Percentiles rank a stretch among this genome's conserved stretches.
Conservation (phyloP, 2,113 vertebrate genomes). For the Thryonomys swinderianus region DNA sequence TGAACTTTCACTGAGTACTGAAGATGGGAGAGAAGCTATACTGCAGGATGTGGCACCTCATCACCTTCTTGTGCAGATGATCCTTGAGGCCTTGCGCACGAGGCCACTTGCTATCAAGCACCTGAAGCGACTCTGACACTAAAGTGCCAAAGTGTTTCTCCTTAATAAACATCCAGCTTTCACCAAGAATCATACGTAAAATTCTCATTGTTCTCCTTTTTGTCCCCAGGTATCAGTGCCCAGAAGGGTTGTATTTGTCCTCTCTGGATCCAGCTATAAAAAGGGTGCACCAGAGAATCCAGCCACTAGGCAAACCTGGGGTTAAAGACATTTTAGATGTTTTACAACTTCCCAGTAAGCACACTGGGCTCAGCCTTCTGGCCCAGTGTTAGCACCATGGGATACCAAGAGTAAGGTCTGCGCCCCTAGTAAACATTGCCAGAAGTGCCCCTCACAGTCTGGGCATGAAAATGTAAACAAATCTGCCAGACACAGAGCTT, state of each 20-base stretch:
- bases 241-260: background rate
- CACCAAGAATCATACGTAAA: slow-evolving; percentile 26
- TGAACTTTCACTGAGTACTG: background rate
- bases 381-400: background rate
- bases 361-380: background rate
- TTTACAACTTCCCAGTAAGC: background rate
- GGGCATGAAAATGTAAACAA: slow-evolving; percentile 62
- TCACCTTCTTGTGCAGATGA: background rate
- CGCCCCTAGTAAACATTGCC: slow-evolving; percentile 15
- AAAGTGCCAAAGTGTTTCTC: slow-evolving; percentile 1
- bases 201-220: background rate
- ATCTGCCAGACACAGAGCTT: slow-evolving; percentile 33
- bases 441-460: slow-evolving; percentile 25
- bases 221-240: background rate
- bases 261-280: background rate
- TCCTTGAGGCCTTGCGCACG: background rate
- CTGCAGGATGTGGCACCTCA: background rate
- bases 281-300: background rate
- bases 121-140: background rate
- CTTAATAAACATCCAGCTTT: background rate
- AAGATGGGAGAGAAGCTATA: background rate
- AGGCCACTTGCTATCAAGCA: background rate
- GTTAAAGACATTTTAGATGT: slow-evolving; percentile 27
- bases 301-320: background rate
- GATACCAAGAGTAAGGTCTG: slow-evolving; percentile 25